These are phyloP conservation scores for Lochmaea capreae DNA, from an alignment of 2,888 invertebrate genomes.

Conservation along the genomic window DNA sequence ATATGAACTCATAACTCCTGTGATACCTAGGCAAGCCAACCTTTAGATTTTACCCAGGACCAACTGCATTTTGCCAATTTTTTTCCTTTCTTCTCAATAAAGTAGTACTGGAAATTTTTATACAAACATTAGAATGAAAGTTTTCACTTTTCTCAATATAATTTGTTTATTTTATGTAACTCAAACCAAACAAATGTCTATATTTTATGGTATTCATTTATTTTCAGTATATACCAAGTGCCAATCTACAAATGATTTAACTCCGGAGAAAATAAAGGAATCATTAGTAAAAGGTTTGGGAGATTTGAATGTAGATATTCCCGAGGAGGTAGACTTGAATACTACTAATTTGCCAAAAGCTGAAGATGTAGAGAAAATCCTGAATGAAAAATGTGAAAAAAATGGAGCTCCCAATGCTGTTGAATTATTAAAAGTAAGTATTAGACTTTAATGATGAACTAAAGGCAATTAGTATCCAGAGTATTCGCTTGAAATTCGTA, in stretches of 20 bases:
- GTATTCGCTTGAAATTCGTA: no score
- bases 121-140: no score
- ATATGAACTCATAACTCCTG: no score
- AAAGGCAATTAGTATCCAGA: not conserved
- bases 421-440: slow-evolving; percentile 67
- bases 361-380: slow-evolving; percentile 68
- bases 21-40: no score
- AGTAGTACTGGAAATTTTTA: no score
- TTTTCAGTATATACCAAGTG: slow-evolving; percentile 41
- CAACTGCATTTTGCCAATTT: no score
- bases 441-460: not conserved
- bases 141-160: no score
- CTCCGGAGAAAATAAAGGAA: slow-evolving; percentile 48
- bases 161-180: no score
- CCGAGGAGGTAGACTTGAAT: slow-evolving; percentile 55
- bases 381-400: slow-evolving; percentile 76
- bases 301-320: slow-evolving; percentile 32
- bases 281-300: slow-evolving; percentile 28
- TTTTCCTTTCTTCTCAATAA: no score
- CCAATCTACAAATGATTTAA: slow-evolving; percentile 44
- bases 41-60: no score
- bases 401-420: slow-evolving; percentile 71
- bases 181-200: no score
- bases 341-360: slow-evolving; percentile 56
- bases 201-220: slow-evolving; percentile 13